Evolutionary conservation across 2,113 vertebrate species (phyloP), one percentile per base, ranked within the genome.

Genomic region (Pelecanoides urinatrix): DNA sequence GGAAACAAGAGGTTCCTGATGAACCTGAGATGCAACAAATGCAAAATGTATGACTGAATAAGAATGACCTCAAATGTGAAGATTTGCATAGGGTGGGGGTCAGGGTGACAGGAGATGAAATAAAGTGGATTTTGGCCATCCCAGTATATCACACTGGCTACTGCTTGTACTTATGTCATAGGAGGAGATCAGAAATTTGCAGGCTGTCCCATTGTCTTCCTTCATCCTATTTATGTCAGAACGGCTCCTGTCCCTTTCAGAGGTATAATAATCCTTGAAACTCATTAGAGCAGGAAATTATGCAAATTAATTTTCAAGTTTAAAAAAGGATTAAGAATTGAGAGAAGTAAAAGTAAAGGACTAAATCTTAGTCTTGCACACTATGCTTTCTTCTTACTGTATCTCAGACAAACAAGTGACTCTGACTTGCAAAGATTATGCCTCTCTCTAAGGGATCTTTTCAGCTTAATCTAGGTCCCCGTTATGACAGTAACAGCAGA

Each of bases 271-370:
- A 92, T 91, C n/a, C 55, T 92, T 89, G 65, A 89, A 91, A 84
- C 14, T 50, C 63, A 70, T 18, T n/a, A 38, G 50, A 94, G 76
- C 63, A 72, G 47, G 38, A 96, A 96, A 94, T 89, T 55, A 91
- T 55, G 47, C 38, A 92, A 92, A 92, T 86, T 84, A 88, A 95
- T 94, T 89, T 93, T 86, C 55, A 92, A 92, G 56, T 92, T 91
- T 67, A 61, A 75, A 77, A 74, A 91, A 87, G 61, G 70, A 95
- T 93, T 92, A 89, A 74, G 40, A 88, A 56, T 87, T 49, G 40
- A 89, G 44, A 92, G 18, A 21, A 91, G 42, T 73, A 83, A 63
- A 89, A 86, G 42, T 10, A 63, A 94, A 84, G 52, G 44, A 34
- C 77, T 90, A 72, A 36, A 78, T 87, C 32, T 85, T 79, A 38